Base-by-base conservation (phyloP, 2,888 invertebrate genomes). In the Cybosia mesomella region DNA sequence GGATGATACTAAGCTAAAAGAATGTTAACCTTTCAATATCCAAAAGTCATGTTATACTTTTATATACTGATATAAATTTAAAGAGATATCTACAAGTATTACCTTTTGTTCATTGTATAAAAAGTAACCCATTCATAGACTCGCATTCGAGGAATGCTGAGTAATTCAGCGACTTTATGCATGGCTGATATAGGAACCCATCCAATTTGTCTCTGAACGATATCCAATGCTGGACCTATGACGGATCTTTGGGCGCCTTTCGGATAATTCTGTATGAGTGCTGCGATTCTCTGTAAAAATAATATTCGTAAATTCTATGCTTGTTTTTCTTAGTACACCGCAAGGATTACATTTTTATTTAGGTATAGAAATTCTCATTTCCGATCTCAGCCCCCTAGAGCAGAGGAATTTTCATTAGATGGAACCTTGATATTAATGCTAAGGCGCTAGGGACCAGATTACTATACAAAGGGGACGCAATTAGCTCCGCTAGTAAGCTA, bases 151-250 rank as follows among this genome's bases (percentile, higher is more conserved):
- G 94, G 94, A 36, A 93, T 78, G 62, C 81, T 76, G 4, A 94
- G 83, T 4, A 92, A 74, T 53, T 91, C 89, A 1, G 94, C 93
- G 5, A 93, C 83, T 77, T 88, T 93, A 72, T 94, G 90, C 93
- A 93, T 92, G 8, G 93, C 93, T 8, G 94, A 89, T 82, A 94
- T 91, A 0, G 93, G 93, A 0, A 95, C 80, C 94, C 94, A 95
- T 28, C 94, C 94, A 0, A 91, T 88, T 76, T 94, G 94, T 66
- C 94, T 86, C 76, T 94, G 94, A 9, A 83, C 94, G 9, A 94
- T 85, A 61, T 93, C 94, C 66, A 92, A 62, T 1, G 88, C 89
- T 0, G 88, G 76, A 7, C 87, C 79, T 1, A 93, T 0, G 1
- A 85, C 92, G 0, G 92, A 86, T 7, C 91, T 83, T 71, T 92